A percentile compares a stretch with the other conserved stretches of the same genome.
Conservation (phyloP, 53 echinoderm and acorn worm genomes). For the Temnopleurus reevesii region DNA sequence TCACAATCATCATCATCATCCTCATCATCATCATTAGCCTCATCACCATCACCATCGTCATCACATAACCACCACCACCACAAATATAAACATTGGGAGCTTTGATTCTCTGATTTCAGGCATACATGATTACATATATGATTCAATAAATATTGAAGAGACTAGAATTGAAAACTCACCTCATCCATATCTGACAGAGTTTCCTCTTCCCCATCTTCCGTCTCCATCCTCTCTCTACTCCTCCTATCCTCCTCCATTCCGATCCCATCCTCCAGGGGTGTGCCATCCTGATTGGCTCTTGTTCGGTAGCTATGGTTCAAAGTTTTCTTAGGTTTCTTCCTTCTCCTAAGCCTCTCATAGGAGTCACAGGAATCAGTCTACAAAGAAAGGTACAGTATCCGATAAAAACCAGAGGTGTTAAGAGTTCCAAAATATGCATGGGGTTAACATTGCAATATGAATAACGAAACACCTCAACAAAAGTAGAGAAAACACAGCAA, state of each 20-base stretch:
- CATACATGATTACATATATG: no score
- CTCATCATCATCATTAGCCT: neutral
- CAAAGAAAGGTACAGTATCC: neutral
- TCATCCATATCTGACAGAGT: constrained; percentile 16
- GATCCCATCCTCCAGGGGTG: neutral
- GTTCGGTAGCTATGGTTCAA: constrained; percentile 79
- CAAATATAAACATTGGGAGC: neutral
- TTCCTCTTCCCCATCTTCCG: constrained; percentile 46
- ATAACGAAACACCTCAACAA: no score
- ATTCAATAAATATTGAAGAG: neutral
- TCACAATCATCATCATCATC: neutral
- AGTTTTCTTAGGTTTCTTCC: constrained; percentile 66
- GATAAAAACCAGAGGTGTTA: no score
- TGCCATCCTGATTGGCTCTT: constrained; percentile 62
- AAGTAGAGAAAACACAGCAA: no score
- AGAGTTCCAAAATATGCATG: no score
- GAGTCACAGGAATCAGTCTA: constrained; percentile 59
- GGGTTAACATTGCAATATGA: no score
- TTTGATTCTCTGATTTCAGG: no score
- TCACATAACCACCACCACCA: neutral
- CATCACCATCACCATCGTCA: neutral
- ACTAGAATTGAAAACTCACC: neutral
- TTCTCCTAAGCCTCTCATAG: constrained; percentile 60
- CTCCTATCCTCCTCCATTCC: constrained; percentile 57
- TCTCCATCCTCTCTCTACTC: constrained; percentile 34